These are phyloP conservation scores for human DNA, from an alignment of 2,113 vertebrate genomes.

Conservation along the genomic window GRCh38 chr2:194346001-194346500, in stretches of 20 bases:
- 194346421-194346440: conserved; percentile 29
- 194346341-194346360: conserved; percentile 57
- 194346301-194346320: conserved; percentile 28
- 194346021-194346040: neutral
- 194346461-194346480: conserved; percentile 43
- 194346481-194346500: conserved; percentile 52
- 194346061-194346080: neutral
- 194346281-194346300: neutral
- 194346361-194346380: conserved; percentile 61
- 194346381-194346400: neutral
- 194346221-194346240: conserved; percentile 30
- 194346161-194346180: conserved; percentile 1
- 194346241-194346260: conserved; percentile 36
- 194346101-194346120: neutral
- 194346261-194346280: neutral
- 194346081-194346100: neutral
- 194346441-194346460: conserved; percentile 1
- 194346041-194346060: neutral
- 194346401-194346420: neutral
- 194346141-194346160: conserved; percentile 10
- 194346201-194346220: conserved; percentile 27
- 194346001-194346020: neutral
- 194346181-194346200: conserved; percentile 5
- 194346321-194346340: neutral
- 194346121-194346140: neutral